phyloP scores from a whole-genome alignment of 2,113 vertebrate species.

The Helogale parvula region DNA sequence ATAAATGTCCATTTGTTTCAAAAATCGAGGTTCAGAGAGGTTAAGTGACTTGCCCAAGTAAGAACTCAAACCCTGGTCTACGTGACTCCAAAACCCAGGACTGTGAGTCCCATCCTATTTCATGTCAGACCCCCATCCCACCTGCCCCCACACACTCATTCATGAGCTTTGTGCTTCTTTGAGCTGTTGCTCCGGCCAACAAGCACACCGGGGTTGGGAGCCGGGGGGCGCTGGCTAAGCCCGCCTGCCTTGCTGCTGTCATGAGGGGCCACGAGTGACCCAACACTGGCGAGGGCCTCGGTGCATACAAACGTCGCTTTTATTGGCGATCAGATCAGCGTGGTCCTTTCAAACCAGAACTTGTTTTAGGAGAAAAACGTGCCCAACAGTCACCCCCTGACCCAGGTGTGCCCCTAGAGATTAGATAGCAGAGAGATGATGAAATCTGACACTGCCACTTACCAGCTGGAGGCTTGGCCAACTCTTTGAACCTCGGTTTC shows the following conservation, averaged over 20 bases:
- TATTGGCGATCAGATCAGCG: background rate
- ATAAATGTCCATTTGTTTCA: background rate
- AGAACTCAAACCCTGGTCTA: background rate
- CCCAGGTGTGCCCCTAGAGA: background rate
- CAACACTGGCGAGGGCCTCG: background rate
- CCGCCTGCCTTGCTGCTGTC: background rate
- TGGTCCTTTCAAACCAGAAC: background rate
- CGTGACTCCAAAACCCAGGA: background rate
- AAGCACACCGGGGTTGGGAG: no score
- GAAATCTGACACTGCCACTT: background rate
- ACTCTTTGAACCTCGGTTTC: constrained; percentile 4
- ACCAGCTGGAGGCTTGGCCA: background rate
- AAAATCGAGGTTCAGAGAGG: constrained; percentile 11
- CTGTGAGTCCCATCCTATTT: background rate
- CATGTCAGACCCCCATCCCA: no score
- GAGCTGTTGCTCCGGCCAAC: background rate
- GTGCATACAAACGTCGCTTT: background rate
- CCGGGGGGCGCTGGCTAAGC: background rate
- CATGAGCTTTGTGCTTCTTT: fast-evolving
- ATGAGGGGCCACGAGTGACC: fast-evolving
- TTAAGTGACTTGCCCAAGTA: background rate
- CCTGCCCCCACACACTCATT: background rate
- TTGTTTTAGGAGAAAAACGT: background rate
- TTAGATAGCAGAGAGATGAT: background rate
- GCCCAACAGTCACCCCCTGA: background rate